phyloP scores from a whole-genome alignment of 1,140 invertebrate genomes.

The Ips nitidus region DNA sequence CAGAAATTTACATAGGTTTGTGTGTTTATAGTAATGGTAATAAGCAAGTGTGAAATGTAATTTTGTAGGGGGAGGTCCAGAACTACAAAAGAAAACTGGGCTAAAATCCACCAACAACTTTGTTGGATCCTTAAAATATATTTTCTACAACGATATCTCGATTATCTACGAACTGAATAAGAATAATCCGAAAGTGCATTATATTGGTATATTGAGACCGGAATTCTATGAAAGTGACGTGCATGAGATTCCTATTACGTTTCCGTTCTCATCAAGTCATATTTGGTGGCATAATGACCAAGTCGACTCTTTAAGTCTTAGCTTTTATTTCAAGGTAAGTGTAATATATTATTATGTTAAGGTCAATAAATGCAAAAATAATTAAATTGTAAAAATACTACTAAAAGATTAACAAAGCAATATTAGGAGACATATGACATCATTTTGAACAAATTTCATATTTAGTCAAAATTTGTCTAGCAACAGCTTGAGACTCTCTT shows the following conservation, averaged over 20 bases:
- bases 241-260: conserved; percentile 87
- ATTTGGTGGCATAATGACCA: conserved; percentile 80
- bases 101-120: conserved; percentile 74
- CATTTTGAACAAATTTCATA: too few species aligned
- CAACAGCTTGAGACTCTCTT: not conserved
- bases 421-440: too few species aligned
- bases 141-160: conserved; percentile 90
- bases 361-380: too few species aligned
- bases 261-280: conserved; percentile 85
- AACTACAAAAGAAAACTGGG: conserved; percentile 73
- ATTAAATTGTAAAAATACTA: too few species aligned
- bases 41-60: not conserved
- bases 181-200: conserved; percentile 75
- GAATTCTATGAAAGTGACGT: conserved; percentile 83
- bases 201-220: conserved; percentile 70
- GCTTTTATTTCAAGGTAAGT: conserved; percentile 79
- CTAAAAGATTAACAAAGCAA: too few species aligned
- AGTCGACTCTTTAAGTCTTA: conserved; percentile 71
- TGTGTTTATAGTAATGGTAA: not conserved
- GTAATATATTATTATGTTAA: not conserved
- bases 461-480: too few species aligned
- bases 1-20: conserved; percentile 81
- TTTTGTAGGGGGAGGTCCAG: conserved; percentile 63
- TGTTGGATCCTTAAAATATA: conserved; percentile 85
- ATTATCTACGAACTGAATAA: conserved; percentile 85